Percentiles rank a stretch among this genome's conserved stretches.
Conservation (phyloP, 2,888 invertebrate genomes). For the Caenorhabditis virilis region DNA sequence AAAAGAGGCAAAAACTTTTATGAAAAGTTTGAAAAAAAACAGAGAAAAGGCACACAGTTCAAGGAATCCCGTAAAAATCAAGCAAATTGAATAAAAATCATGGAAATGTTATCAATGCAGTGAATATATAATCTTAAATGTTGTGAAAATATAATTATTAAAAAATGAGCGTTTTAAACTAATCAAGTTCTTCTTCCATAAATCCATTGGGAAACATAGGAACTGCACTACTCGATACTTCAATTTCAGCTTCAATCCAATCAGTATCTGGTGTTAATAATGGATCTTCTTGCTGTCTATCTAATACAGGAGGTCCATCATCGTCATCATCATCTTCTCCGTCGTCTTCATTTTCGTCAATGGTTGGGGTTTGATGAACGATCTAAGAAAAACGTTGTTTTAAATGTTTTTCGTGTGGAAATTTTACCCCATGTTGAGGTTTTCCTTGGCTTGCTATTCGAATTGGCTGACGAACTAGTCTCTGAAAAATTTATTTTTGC, state of each 20-base stretch:
- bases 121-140: too few species aligned
- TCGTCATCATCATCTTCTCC: slow-evolving; percentile 13
- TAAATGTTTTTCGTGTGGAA: not conserved
- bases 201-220: slow-evolving; percentile 24
- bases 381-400: not conserved
- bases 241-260: slow-evolving; percentile 48
- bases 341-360: not conserved
- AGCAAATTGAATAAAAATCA: not conserved
- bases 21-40: too few species aligned
- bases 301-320: slow-evolving; percentile 29
- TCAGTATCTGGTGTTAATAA: slow-evolving; percentile 4
- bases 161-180: not conserved
- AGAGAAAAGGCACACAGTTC: too few species aligned
- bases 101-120: too few species aligned
- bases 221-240: slow-evolving; percentile 11
- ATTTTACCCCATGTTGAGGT: too few species aligned
- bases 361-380: too few species aligned
- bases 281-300: slow-evolving; percentile 7
- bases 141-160: too few species aligned
- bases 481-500: too few species aligned
- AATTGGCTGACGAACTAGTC: too few species aligned
- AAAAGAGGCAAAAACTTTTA: too few species aligned
- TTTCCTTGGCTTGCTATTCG: too few species aligned
- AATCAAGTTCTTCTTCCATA: slow-evolving; percentile 36
- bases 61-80: not conserved